Evolutionary conservation across 2,888 invertebrate genomes (phyloP).

Genomic region (Villa cingulata): DNA sequence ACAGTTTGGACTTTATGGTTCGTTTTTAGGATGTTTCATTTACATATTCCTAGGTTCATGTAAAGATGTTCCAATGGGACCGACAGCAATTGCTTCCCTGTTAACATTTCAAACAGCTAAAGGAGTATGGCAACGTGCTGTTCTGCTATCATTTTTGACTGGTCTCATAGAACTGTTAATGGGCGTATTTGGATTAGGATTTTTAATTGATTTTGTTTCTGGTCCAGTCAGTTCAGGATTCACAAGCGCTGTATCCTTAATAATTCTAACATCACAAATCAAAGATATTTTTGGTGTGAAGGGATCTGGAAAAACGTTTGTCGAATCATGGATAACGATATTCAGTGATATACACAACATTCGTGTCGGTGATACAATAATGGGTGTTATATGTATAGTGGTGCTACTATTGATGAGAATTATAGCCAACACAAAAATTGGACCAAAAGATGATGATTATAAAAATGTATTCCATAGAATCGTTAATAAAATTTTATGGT

Average conservation of each 20-base stretch:
- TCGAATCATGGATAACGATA: constrained; percentile 66
- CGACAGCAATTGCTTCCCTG: constrained; percentile 82
- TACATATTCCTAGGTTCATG: constrained; percentile 83
- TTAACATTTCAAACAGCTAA: constrained; percentile 68
- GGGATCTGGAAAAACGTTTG: constrained; percentile 61
- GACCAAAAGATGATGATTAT: constrained; percentile 39
- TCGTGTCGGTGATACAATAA: constrained; percentile 56
- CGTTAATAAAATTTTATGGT: constrained; percentile 55
- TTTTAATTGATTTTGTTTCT: constrained; percentile 79
- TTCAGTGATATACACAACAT: constrained; percentile 52
- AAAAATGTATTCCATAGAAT: constrained; percentile 44
- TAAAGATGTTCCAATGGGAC: constrained; percentile 86
- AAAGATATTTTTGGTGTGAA: constrained; percentile 67
- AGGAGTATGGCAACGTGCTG: constrained; percentile 49
- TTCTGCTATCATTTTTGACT: constrained; percentile 59
- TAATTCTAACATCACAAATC: constrained; percentile 76
- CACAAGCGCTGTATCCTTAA: constrained; percentile 78
- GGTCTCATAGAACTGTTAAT: constrained; percentile 65
- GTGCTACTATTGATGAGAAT: constrained; percentile 63
- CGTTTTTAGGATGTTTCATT: constrained; percentile 79
- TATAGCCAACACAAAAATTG: constrained; percentile 51
- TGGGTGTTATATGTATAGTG: constrained; percentile 62
- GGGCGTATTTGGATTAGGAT: constrained; percentile 73
- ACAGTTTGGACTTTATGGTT: constrained; percentile 83
- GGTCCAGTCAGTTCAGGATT: constrained; percentile 82